Evolutionary conservation across 2,888 invertebrate genomes (phyloP), one percentile per base, ranked within the genome.

Genomic region (Noctua janthe): DNA sequence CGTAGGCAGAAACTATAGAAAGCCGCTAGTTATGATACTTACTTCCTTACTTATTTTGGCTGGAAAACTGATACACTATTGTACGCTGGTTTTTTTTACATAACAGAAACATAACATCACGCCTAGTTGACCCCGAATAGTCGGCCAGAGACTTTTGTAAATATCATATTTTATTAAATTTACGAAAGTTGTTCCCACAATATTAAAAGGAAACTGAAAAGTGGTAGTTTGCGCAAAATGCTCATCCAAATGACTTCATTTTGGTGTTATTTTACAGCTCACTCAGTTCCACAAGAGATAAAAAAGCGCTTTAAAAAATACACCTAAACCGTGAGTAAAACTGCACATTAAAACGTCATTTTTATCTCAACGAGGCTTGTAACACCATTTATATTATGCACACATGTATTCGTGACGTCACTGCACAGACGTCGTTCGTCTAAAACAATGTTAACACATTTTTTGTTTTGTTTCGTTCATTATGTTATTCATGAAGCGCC

Each of bases 401-500:
- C 87, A 89, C 78, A 79, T 76, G 81, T 81, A 78, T 77, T 73
- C 74, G 77, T 80, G 76, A 81, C 82, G 82, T 86, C 81, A 87
- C 71, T 64, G 74, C 70, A 72, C 85, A 87, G 79, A 85, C 82
- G 71, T 82, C 78, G 54, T 83, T 84, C 74, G 84, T 91, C 87
- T 83, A 83, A 90, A 90, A 85, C 89, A 89, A 89, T 89, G 87
- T 87, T 62, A 74, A 83, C 80, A 87, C 51, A 80, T 77, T 88
- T 87, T 81, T 66, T 85, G 80, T 72, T 88, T 79, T 88, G 64
- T 79, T 80, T 74, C 59, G 70, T 84, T 86, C 78, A 80, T 86
- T 83, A 83, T 59, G 77, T 82, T 86, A 87, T 89, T 89, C 90
- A 89, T 89, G 77, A 81, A 81, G 64, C 74, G 39, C 54, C 79